These are phyloP conservation scores for Glyphotaelius pellucidus DNA, from an alignment of 2,888 invertebrate species.

Conservation along the genomic window DNA sequence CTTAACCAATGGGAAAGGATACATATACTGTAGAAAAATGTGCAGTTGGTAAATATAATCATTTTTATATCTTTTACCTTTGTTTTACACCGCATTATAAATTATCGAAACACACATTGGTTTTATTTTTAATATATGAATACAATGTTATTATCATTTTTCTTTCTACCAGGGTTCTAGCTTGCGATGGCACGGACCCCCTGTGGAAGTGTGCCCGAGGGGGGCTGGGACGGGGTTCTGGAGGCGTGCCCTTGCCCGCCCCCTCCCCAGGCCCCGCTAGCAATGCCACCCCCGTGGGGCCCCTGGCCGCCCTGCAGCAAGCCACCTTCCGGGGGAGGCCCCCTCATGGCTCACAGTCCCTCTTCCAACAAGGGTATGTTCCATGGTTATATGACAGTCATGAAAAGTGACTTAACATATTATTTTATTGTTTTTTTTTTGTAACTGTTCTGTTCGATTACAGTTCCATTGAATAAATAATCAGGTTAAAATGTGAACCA, in stretches of 20 bases:
- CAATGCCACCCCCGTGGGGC: constrained; percentile 67
- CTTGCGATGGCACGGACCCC: constrained; percentile 73
- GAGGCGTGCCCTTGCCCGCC: constrained; percentile 69
- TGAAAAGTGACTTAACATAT: too few relatives aligned
- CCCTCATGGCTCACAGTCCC: constrained; percentile 67
- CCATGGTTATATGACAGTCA: neutral
- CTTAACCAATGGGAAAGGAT: constrained; percentile 91
- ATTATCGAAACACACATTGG: neutral
- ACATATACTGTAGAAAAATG: constrained; percentile 87
- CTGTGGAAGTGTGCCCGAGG: constrained; percentile 72
- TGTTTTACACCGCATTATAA: neutral
- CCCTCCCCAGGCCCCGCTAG: constrained; percentile 68
- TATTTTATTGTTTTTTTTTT: neutral
- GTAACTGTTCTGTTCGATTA: too few relatives aligned
- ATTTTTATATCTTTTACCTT: constrained; percentile 26
- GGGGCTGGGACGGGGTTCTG: constrained; percentile 71
- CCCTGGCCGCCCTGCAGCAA: constrained; percentile 71
- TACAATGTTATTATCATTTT: constrained; percentile 14
- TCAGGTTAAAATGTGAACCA: too few relatives aligned
- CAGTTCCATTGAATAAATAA: too few relatives aligned
- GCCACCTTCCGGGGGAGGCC: constrained; percentile 62
- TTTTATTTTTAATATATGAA: neutral
- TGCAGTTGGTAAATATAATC: constrained; percentile 82
- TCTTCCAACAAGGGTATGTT: constrained; percentile 64
- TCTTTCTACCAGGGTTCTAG: constrained; percentile 72